A percentile compares a stretch with the other conserved stretches of the same genome.
These are phyloP conservation scores for Tridacna gigas DNA, from an alignment of 2,888 invertebrate species.

Conservation along the genomic window DNA sequence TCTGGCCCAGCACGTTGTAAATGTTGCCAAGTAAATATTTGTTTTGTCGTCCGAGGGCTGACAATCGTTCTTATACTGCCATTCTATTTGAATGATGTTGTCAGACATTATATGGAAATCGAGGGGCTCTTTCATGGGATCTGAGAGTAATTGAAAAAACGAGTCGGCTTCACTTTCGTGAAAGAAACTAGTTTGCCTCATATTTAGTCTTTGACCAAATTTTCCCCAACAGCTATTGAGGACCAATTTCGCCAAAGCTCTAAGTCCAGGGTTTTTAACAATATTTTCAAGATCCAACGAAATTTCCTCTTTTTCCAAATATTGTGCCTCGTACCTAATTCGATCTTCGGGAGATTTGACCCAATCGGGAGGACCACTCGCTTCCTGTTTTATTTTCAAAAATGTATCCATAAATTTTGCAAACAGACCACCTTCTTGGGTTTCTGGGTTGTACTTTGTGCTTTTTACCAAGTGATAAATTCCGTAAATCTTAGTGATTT, in stretches of 20 bases:
- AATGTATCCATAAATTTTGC: slow-evolving; percentile 77
- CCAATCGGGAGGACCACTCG: slow-evolving; percentile 60
- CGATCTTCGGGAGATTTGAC: not conserved
- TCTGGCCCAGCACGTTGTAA: slow-evolving; percentile 52
- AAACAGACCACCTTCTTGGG: slow-evolving; percentile 72
- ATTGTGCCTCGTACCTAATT: slow-evolving; percentile 7
- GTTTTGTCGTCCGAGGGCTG: slow-evolving; percentile 37
- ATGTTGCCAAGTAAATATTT: slow-evolving; percentile 42
- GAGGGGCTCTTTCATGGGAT: slow-evolving; percentile 10
- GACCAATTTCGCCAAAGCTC: slow-evolving; percentile 28
- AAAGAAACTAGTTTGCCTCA: slow-evolving; percentile 15
- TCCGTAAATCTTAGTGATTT: slow-evolving; percentile 76
- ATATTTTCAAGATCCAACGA: slow-evolving; percentile 18
- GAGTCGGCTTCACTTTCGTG: slow-evolving; percentile 24
- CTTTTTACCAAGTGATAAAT: slow-evolving; percentile 74
- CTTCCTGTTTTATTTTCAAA: slow-evolving; percentile 71
- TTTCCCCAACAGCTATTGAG: slow-evolving; percentile 40
- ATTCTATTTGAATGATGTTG: slow-evolving; percentile 30
- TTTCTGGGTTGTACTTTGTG: slow-evolving; percentile 54
- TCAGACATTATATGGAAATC: slow-evolving; percentile 27
- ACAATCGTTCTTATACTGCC: slow-evolving; percentile 18
- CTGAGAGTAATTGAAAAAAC: slow-evolving; percentile 20
- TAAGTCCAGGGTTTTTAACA: slow-evolving; percentile 29
- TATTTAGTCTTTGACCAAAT: slow-evolving; percentile 28
- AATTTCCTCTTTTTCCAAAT: slow-evolving; percentile 15